These are phyloP conservation scores for Cremastinae sp. DNA, from an alignment of 2,888 invertebrate species.

Conservation along the genomic window DNA sequence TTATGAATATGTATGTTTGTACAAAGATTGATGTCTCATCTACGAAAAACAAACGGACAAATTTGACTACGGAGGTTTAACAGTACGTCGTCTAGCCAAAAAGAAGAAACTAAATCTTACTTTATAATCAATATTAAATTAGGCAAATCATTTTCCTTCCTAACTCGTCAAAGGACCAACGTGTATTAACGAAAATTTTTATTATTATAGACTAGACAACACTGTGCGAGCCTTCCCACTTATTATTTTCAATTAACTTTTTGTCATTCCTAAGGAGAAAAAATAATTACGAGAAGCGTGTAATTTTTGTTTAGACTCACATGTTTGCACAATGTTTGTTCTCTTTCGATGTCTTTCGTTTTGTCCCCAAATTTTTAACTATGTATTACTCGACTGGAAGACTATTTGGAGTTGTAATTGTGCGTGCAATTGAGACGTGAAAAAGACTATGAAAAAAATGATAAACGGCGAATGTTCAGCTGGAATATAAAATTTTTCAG, in stretches of 20 bases:
- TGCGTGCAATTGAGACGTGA: too few species aligned
- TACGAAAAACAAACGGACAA: background rate
- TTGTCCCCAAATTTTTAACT: too few species aligned
- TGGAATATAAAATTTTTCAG: too few species aligned
- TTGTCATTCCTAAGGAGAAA: slow-evolving; percentile 6
- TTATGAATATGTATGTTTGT: slow-evolving; percentile 60
- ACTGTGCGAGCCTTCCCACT: slow-evolving; percentile 1
- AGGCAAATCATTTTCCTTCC: slow-evolving; percentile 17
- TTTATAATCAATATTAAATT: slow-evolving; percentile 19
- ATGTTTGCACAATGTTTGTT: too few species aligned
- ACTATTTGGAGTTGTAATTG: too few species aligned
- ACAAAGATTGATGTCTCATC: slow-evolving; percentile 42
- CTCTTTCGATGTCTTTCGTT: too few species aligned
- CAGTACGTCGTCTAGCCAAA: slow-evolving; percentile 42
- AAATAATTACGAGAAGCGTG: background rate
- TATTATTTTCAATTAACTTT: background rate
- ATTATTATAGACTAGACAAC: slow-evolving; percentile 24
- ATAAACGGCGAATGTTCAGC: too few species aligned
- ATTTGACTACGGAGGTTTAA: slow-evolving; percentile 19
- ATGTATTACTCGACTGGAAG: too few species aligned
- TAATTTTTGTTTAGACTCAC: too few species aligned
- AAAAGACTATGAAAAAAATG: too few species aligned
- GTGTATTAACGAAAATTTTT: slow-evolving; percentile 16
- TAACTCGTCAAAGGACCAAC: slow-evolving; percentile 40
- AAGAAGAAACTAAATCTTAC: slow-evolving; percentile 22